A percentile compares a stretch with the other conserved stretches of the same genome.
Conservation (phyloP, 1,140 invertebrate species). For the Potamilus streckersoni region DNA sequence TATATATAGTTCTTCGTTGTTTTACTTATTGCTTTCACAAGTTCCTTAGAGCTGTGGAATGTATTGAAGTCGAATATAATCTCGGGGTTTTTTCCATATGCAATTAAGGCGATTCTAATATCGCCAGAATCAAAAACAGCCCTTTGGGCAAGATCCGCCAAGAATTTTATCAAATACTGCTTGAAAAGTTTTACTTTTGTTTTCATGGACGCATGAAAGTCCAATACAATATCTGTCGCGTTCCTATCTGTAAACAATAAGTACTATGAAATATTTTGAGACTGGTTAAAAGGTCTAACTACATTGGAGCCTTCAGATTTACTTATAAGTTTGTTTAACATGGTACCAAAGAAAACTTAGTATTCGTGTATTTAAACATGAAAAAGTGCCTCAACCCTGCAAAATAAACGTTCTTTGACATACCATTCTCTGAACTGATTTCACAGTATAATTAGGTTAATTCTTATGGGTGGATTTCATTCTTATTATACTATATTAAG, state of each 20-base stretch:
- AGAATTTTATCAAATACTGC: conserved; percentile 15
- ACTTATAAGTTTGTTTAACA: too few species aligned
- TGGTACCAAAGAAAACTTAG: too few species aligned
- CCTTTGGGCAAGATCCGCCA: conserved; percentile 5
- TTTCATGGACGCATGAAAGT: conserved; percentile 23
- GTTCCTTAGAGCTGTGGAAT: conserved; percentile 6
- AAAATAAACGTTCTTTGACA: too few species aligned
- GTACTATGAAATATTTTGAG: too few species aligned
- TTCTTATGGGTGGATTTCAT: too few species aligned
- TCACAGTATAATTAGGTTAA: too few species aligned
- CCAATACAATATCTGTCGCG: conserved; percentile 24
- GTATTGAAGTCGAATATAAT: conserved; percentile 17
- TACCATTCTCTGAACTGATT: too few species aligned
- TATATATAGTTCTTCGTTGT: conserved; percentile 13
- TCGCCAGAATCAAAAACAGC: conserved; percentile 4
- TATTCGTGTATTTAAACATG: too few species aligned
- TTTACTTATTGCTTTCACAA: conserved; percentile 24
- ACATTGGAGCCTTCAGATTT: too few species aligned
- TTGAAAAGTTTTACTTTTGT: conserved; percentile 28
- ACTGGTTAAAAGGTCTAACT: too few species aligned
- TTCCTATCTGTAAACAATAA: conserved; percentile 26
- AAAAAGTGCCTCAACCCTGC: too few species aligned
- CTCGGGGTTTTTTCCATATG: conserved; percentile 15
- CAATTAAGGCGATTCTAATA: conserved; percentile 17
- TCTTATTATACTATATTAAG: too few species aligned